Evolutionary conservation across 2,797 vertebrate genomes (phyloP), one percentile per base, ranked within the genome.

Genomic region (Bradypodion ventrale): DNA sequence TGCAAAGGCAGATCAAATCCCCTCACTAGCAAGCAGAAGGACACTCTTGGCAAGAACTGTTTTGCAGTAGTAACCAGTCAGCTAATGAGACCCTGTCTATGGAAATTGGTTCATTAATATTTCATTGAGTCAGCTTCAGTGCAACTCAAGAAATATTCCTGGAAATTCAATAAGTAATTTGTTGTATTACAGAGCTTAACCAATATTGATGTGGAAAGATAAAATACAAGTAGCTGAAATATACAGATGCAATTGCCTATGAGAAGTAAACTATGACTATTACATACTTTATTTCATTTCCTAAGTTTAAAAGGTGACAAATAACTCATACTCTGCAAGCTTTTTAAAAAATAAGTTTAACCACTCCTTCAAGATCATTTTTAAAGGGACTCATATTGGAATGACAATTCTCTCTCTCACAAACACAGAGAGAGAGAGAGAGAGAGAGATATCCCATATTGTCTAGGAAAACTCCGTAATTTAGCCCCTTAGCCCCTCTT

Each of bases 91-190:
- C 89, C 90, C 85, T 90, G 94, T 94, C 94, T 95, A 94, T 95
- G 94, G 93, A 96, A 96, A 95, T 95, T 94, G 93, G 94, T 92
- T 94, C 94, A 95, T 95, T 96, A 96, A 95, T 96, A 96, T 96
- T 96, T 95, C 92, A 96, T 94, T 87, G 85, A 94, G 86, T 90
- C 69, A 56, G 90, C 89, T 94, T 95, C 93, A 92, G 88, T 92
- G 92, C 89, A 94, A 93, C 93, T 95, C 92, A 93, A 86, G 92
- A 95, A 94, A 88, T 92, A 85, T 88, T 92, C 90, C 89, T 87
- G 92, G 93, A 93, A 96, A 95, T 95, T 95, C 93, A 94, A 84
- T 94, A 94, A 95, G 87, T 87, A 84, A 94, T 94, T 92, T 91
- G 93, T 90, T 91, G 90, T 93, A 85, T 94, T 93, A 87, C 88